Percentiles rank a stretch among this genome's conserved stretches.
Conservation (phyloP, 2,797 vertebrate species). For the Antrozous pallidus region DNA sequence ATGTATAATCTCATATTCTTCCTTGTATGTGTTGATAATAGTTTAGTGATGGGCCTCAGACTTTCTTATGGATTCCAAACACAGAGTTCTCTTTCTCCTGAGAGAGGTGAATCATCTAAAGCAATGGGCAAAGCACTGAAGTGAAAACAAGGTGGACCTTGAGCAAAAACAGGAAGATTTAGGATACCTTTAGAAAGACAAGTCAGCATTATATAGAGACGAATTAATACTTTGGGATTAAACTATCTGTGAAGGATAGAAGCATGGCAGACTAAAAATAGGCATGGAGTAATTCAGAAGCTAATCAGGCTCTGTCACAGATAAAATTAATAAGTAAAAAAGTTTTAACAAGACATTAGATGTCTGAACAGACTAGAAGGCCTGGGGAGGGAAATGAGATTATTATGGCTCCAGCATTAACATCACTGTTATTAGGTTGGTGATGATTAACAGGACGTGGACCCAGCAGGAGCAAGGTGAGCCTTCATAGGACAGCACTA, state of each 20-base stretch:
- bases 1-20: not conserved
- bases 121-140: constrained; percentile 71
- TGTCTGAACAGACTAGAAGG: constrained; percentile 77
- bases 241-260: constrained; percentile 88
- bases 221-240: constrained; percentile 87
- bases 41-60: not conserved
- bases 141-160: constrained; percentile 78
- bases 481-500: constrained; percentile 70
- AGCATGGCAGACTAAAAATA: constrained; percentile 85
- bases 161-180: constrained; percentile 82
- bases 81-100: not conserved
- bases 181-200: constrained; percentile 82
- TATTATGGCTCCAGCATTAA: constrained; percentile 79
- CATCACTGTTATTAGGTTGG: constrained; percentile 81
- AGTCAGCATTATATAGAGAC: constrained; percentile 84
- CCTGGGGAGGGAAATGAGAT: constrained; percentile 76
- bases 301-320: constrained; percentile 86
- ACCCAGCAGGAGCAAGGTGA: constrained; percentile 80
- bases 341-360: constrained; percentile 87
- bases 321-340: constrained; percentile 87
- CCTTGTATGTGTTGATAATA: not conserved
- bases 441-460: constrained; percentile 81
- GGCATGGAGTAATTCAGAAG: constrained; percentile 84
- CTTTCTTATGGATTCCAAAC: not conserved
- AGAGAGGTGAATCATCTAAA: constrained; percentile 71